These are phyloP conservation scores for Pelecanoides urinatrix DNA, from an alignment of 2,113 vertebrate species.

Conservation along the genomic window DNA sequence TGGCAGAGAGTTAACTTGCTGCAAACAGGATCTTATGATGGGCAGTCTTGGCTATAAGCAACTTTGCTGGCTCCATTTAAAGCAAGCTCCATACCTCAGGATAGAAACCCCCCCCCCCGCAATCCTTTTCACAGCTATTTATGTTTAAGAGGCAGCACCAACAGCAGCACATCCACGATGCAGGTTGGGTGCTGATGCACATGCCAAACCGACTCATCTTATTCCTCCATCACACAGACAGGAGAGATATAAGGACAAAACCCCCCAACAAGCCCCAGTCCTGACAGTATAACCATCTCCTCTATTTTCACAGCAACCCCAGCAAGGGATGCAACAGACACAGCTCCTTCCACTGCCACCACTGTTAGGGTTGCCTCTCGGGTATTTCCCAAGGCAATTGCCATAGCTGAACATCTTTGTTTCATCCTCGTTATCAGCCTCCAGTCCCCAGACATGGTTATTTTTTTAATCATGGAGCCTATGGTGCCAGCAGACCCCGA, in stretches of 20 bases:
- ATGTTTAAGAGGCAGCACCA: constrained; percentile 11
- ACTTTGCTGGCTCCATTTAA: background rate
- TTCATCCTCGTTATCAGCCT: background rate
- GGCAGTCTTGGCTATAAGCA: constrained; percentile 16
- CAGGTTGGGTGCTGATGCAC: background rate
- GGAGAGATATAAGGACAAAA: background rate
- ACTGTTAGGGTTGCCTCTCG: background rate
- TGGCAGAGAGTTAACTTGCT: constrained; percentile 29
- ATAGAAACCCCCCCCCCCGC: background rate
- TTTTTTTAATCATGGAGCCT: background rate
- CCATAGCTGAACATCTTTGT: background rate
- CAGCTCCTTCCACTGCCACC: background rate
- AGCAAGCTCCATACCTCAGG: background rate
- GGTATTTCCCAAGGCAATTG: background rate
- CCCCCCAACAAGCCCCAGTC: background rate
- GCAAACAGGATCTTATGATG: constrained; percentile 7
- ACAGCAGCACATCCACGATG: background rate
- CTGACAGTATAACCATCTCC: background rate
- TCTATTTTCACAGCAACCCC: background rate
- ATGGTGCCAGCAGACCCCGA: background rate
- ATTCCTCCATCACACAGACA: background rate
- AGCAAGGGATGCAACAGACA: background rate
- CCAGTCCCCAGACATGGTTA: background rate
- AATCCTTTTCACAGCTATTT: constrained; percentile 30
- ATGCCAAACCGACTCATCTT: background rate